Conservation (phyloP, 2,888 invertebrate species). For the Acrobasis suavella region DNA sequence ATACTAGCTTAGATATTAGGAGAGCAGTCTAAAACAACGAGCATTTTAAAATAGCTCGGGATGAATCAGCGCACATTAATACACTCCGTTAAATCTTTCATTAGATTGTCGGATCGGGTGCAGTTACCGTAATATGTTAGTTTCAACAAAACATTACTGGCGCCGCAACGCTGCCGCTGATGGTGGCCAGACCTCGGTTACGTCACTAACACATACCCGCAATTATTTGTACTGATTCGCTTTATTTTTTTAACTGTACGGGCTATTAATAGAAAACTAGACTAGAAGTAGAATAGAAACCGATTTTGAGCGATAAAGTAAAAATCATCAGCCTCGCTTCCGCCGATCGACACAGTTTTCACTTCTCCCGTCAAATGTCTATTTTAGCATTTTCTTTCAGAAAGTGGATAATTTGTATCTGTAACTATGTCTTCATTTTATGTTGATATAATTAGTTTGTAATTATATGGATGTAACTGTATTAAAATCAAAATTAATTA, state of each 20-base stretch:
- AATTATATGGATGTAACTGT: no score
- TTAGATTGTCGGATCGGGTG: conserved; percentile 33
- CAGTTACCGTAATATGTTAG: conserved; percentile 54
- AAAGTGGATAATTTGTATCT: neutral
- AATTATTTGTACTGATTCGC: conserved; percentile 32
- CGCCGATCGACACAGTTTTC: conserved; percentile 24
- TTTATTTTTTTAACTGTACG: conserved; percentile 36
- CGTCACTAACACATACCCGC: conserved; percentile 6
- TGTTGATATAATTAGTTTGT: neutral
- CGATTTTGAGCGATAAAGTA: conserved; percentile 20
- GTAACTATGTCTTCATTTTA: neutral
- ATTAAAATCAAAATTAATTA: no score
- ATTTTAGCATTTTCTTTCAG: neutral
- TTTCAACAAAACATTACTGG: conserved; percentile 50
- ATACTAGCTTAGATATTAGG: neutral
- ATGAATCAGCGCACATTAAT: conserved; percentile 19
- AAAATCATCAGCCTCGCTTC: conserved; percentile 26
- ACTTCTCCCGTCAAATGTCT: neutral
- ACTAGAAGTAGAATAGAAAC: conserved; percentile 24
- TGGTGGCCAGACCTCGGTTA: conserved; percentile 36
- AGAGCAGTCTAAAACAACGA: neutral
- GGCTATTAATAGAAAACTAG: conserved; percentile 35
- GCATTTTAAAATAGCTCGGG: neutral
- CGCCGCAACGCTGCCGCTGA: conserved; percentile 32
- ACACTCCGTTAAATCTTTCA: conserved; percentile 23